Evolutionary conservation across 2,113 vertebrate species (phyloP).

Genomic region (Isichthys henryi): DNA sequence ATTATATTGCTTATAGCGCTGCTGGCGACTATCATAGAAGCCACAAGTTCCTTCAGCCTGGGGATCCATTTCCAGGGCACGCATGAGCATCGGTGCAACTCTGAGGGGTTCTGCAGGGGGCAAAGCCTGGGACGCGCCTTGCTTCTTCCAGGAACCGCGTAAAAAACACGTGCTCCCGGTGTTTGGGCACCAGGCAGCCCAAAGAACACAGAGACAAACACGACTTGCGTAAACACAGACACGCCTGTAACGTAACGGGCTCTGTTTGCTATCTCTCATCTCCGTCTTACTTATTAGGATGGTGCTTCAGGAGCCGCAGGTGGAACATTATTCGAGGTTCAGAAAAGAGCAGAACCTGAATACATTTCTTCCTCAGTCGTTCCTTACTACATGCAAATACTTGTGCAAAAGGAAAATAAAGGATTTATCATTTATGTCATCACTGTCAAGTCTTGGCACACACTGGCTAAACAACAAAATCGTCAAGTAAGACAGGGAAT

Average conservation of each 20-base stretch:
- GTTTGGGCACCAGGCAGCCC: neutral
- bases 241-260: neutral
- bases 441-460: neutral
- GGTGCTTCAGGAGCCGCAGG: neutral
- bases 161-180: neutral
- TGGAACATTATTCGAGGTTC: neutral
- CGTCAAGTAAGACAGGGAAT: neutral
- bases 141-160: neutral
- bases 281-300: neutral
- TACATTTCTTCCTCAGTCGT: neutral
- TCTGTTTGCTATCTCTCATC: neutral
- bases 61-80: neutral
- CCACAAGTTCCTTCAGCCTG: neutral
- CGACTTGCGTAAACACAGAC: too few relatives aligned
- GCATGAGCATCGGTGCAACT: neutral
- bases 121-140: neutral
- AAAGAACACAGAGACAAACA: neutral
- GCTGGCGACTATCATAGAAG: neutral
- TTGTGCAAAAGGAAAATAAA: neutral
- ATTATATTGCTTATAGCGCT: neutral
- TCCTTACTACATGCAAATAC: neutral
- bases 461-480: neutral
- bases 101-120: neutral
- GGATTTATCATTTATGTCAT: neutral
- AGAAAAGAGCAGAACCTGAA: neutral